These are phyloP conservation scores for Ginglymostoma cirratum DNA, from an alignment of 2,113 vertebrate species.

Conservation along the genomic window DNA sequence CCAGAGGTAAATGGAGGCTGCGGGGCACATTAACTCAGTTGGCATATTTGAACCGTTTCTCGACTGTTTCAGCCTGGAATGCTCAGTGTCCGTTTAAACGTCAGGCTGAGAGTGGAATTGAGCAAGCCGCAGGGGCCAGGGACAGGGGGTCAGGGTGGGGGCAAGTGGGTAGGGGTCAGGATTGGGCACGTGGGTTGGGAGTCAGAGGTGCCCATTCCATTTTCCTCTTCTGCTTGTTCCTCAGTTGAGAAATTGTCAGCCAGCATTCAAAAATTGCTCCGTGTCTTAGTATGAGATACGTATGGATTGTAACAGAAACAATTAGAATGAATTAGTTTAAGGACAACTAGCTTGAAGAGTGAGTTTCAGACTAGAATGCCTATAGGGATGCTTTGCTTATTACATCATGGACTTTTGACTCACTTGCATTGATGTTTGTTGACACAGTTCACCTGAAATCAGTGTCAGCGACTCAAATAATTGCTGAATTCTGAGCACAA, in stretches of 20 bases:
- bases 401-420: neutral
- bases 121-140: too few species aligned
- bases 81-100: neutral
- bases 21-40: neutral
- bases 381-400: neutral
- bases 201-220: neutral
- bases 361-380: neutral
- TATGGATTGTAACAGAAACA: neutral
- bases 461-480: too few species aligned
- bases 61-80: neutral
- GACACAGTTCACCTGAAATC: too few species aligned
- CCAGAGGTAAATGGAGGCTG: neutral
- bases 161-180: too few species aligned
- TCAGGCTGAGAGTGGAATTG: neutral
- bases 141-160: too few species aligned
- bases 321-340: neutral
- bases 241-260: neutral
- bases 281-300: neutral
- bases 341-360: neutral
- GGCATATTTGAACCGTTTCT: neutral
- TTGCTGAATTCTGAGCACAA: too few species aligned
- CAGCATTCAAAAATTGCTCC: neutral
- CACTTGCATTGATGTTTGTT: too few species aligned
- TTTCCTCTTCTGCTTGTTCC: neutral
- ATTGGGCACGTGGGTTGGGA: too few species aligned